phyloP scores from a whole-genome alignment of 2,888 invertebrate genomes.

The Trissolcus brochymenae region DNA sequence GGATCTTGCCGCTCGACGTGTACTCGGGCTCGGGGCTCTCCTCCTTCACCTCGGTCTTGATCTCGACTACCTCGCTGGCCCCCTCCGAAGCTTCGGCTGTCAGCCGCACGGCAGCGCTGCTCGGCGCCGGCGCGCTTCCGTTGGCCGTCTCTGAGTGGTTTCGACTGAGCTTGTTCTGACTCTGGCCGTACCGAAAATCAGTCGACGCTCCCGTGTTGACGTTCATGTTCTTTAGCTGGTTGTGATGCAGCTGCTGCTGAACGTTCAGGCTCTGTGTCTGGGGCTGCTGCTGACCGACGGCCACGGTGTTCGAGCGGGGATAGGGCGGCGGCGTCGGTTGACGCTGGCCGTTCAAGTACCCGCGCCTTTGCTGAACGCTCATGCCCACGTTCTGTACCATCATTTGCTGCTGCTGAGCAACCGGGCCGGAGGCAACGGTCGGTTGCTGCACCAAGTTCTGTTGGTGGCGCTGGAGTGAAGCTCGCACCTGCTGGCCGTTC shows the following conservation, averaged over 20 bases:
- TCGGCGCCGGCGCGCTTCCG: constrained; percentile 58
- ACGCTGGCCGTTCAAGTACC: constrained; percentile 69
- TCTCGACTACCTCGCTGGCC: constrained; percentile 43
- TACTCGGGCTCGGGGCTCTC: constrained; percentile 78
- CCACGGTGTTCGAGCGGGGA: constrained; percentile 49
- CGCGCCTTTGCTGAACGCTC: constrained; percentile 70
- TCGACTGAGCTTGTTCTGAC: constrained; percentile 74
- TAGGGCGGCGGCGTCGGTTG: constrained; percentile 66
- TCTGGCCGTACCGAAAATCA: constrained; percentile 75
- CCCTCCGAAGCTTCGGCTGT: constrained; percentile 8
- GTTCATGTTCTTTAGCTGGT: constrained; percentile 72
- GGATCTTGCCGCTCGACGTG: constrained; percentile 82
- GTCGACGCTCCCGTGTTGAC: constrained; percentile 71
- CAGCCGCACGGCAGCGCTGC: constrained; percentile 3
- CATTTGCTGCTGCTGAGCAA: constrained; percentile 34
- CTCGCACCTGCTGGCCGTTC: constrained; percentile 71
- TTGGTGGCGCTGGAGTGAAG: constrained; percentile 62
- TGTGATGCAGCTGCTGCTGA: constrained; percentile 74
- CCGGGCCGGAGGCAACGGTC: constrained; percentile 58
- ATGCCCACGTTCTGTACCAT: constrained; percentile 62
- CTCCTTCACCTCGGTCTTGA: constrained; percentile 61
- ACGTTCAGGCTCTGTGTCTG: constrained; percentile 66
- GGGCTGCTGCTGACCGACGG: constrained; percentile 71
- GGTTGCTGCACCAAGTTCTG: constrained; percentile 66
- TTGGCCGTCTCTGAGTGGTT: constrained; percentile 66